Conservation (phyloP, 53 echinoderm and acorn worm species). For the Zoroaster sp. region DNA sequence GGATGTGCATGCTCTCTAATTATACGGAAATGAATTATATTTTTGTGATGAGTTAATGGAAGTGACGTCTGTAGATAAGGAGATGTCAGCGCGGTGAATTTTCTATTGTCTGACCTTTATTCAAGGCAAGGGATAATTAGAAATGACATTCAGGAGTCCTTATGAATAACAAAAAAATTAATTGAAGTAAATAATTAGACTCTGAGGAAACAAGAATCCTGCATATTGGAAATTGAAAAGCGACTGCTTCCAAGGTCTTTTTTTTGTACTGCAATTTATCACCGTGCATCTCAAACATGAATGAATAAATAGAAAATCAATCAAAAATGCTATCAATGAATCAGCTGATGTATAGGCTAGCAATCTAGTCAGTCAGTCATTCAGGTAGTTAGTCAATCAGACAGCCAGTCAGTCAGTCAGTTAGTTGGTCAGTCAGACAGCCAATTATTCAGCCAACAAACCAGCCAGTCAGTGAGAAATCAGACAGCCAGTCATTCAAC, state of each 20-base stretch:
- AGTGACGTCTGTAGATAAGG: slow-evolving; percentile 21
- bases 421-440: not conserved
- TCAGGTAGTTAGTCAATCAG: not conserved
- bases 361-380: no score
- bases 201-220: not conserved
- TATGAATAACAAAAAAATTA: slow-evolving; percentile 37
- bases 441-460: not conserved
- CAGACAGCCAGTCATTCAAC: not conserved
- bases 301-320: not conserved
- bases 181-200: slow-evolving; percentile 4
- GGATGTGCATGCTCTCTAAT: slow-evolving; percentile 22
- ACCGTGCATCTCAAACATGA: not conserved
- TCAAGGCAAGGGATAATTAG: slow-evolving; percentile 10
- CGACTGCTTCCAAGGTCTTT: not conserved
- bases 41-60: slow-evolving; percentile 44
- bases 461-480: not conserved
- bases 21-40: slow-evolving; percentile 43
- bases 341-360: no score
- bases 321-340: not conserved
- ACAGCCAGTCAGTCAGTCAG: not conserved
- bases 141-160: slow-evolving; percentile 5
- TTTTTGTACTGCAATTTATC: not conserved
- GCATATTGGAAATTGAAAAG: not conserved
- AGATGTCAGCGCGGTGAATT: not conserved
- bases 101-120: not conserved